Evolutionary conservation across 1,140 invertebrate species (phyloP).

Genomic region (Idris sp.): DNA sequence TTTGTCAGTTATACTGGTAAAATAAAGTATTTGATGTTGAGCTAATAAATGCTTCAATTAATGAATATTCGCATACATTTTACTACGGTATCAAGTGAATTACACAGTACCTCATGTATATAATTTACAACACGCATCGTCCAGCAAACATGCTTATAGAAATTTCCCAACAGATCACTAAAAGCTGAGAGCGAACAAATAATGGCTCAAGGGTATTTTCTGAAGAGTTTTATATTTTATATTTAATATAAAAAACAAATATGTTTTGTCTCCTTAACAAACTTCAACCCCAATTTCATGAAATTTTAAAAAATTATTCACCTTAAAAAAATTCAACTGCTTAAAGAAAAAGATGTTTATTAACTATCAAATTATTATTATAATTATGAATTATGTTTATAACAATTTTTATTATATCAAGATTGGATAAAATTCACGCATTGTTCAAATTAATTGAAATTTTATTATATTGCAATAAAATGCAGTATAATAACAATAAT

Average conservation of each 20-base stretch:
- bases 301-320: too few species aligned
- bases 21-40: not conserved
- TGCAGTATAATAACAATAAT: too few species aligned
- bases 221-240: slow-evolving; percentile 16
- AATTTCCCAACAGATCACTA: slow-evolving; percentile 21
- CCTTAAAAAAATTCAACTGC: slow-evolving; percentile 2
- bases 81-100: slow-evolving; percentile 7
- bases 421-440: too few species aligned
- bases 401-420: too few species aligned
- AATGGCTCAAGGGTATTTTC: slow-evolving; percentile 3
- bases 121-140: slow-evolving; percentile 8
- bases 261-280: slow-evolving; percentile 8
- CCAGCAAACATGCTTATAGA: slow-evolving; percentile 19
- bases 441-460: too few species aligned
- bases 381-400: too few species aligned
- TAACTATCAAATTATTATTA: too few species aligned
- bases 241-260: slow-evolving; percentile 14
- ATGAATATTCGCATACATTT: slow-evolving; percentile 10
- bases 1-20: not conserved
- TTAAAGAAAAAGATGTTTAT: too few species aligned
- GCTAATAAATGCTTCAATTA: slow-evolving; percentile 40
- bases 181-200: slow-evolving; percentile 11
- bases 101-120: slow-evolving; percentile 9
- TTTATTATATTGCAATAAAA: too few species aligned
- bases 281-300: too few species aligned